Evolutionary conservation across 2,888 invertebrate genomes (phyloP).

Genomic region (Standfussiana lucernea): DNA sequence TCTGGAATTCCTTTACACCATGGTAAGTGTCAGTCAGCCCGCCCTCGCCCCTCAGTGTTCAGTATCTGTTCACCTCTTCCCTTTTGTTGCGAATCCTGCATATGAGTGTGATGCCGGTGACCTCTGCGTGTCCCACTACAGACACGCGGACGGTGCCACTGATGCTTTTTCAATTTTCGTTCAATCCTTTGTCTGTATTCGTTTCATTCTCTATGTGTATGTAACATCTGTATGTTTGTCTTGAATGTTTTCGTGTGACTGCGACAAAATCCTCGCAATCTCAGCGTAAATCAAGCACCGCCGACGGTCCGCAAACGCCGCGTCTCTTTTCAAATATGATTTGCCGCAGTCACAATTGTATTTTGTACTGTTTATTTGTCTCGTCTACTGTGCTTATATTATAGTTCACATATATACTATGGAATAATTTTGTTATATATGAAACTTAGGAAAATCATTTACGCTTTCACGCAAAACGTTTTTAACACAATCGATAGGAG

Average conservation of each 20-base stretch:
- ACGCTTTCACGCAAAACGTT: slow-evolving; percentile 91
- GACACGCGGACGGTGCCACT: slow-evolving; percentile 87
- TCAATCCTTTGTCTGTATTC: slow-evolving; percentile 90
- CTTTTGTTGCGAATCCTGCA: slow-evolving; percentile 91
- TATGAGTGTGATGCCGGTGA: slow-evolving; percentile 89
- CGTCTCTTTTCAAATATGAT: slow-evolving; percentile 77
- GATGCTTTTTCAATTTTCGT: slow-evolving; percentile 89
- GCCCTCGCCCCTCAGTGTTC: slow-evolving; percentile 91
- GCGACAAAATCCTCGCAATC: slow-evolving; percentile 82
- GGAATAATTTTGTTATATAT: slow-evolving; percentile 87
- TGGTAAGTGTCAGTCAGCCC: slow-evolving; percentile 97
- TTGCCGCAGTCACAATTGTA: slow-evolving; percentile 88
- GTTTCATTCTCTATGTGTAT: slow-evolving; percentile 91
- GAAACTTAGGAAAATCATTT: slow-evolving; percentile 91
- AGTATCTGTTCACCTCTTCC: slow-evolving; percentile 90
- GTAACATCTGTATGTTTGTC: slow-evolving; percentile 91
- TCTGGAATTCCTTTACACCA: slow-evolving; percentile 99
- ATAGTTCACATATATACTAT: slow-evolving; percentile 85
- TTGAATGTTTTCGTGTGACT: slow-evolving; percentile 89
- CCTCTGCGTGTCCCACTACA: slow-evolving; percentile 85
- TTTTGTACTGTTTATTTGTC: slow-evolving; percentile 90
- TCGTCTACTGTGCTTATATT: slow-evolving; percentile 90
- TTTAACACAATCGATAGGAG: slow-evolving; percentile 87
- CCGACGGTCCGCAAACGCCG: slow-evolving; percentile 68
- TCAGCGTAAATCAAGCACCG: slow-evolving; percentile 73